Percentiles rank a stretch among this genome's conserved stretches.
These are phyloP conservation scores for Holothuria leucospilota DNA, from an alignment of 53 echinoderm and acorn worm genomes.

Conservation along the genomic window DNA sequence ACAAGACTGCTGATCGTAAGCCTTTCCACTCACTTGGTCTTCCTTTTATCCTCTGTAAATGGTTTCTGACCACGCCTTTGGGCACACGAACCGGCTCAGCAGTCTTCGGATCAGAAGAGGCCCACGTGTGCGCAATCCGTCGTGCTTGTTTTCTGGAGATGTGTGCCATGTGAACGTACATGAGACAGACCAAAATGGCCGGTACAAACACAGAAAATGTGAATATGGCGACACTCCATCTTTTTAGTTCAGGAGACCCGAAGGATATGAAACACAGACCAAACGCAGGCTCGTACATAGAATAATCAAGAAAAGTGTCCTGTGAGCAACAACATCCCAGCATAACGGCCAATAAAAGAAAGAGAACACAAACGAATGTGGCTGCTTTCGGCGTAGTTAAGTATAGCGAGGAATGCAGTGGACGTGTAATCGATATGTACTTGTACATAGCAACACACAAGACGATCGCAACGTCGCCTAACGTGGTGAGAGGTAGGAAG, in stretches of 20 bases:
- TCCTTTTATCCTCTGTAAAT: not conserved
- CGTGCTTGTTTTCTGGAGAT: conserved; percentile 14
- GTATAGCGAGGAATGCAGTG: conserved; percentile 13
- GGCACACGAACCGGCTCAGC: too few species aligned
- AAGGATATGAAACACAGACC: conserved; percentile 17
- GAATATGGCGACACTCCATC: conserved; percentile 20
- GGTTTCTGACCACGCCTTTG: too few species aligned
- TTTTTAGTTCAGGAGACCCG: not conserved
- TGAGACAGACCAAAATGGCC: not conserved
- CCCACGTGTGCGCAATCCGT: not conserved
- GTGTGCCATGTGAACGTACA: conserved; percentile 16
- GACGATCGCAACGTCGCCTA: conserved; percentile 18
- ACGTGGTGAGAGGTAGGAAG: not conserved
- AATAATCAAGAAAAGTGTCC: not conserved
- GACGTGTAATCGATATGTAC: conserved; percentile 24
- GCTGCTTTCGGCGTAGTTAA: not conserved
- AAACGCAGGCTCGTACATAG: not conserved
- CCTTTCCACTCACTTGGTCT: conserved; percentile 35
- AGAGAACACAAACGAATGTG: not conserved
- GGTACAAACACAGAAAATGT: conserved; percentile 14
- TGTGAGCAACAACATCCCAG: conserved; percentile 2
- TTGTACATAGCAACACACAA: conserved; percentile 19
- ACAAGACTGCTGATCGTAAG: not conserved
- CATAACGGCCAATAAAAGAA: not conserved
- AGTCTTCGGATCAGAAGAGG: not conserved